Base-by-base conservation (phyloP, 2,888 invertebrate genomes). In the Ophion slaviceki region DNA sequence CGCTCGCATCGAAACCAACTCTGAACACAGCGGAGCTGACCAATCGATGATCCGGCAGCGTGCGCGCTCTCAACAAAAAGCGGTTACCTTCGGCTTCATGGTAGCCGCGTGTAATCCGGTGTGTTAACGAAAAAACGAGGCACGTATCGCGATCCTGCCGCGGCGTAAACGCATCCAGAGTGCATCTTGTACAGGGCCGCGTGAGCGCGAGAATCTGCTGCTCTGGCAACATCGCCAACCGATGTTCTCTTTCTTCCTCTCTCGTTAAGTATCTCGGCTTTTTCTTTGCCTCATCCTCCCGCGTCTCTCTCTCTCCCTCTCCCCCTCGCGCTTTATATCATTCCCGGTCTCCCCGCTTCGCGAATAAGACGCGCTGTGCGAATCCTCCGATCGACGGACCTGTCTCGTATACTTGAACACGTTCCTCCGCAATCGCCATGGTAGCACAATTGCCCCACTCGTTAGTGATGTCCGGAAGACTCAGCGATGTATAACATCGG, bases 61-160 rank as follows among this genome's bases (percentile, higher is more conserved):
- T 84, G 82, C 85, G 87, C 77, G 81, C 85, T 75, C 80, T 67
- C 77, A 68, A 89, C 90, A 92, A 92, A 92, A 92, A 91, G 90
- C 84, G 89, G 92, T 90, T 89, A 82, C 89, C 88, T 88, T 74
- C 89, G 80, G 89, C 89, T 92, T 90, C 89, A 89, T 90, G 90
- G 91, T 91, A 92, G 91, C 90, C 89, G 79, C 84, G 88, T 91
- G 91, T 92, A 91, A 92, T 90, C 90, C 91, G 87, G 90, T 90
- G 92, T 91, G 92, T 91, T 82, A 87, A 87, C 86, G 86, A 85
- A 87, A 87, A 86, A 87, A 87, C 85, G 79, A 81, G 76, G 83
- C 85, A 82, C 80, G 82, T 80, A 85, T 80, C 72, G 59, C 79
- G 67, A 75, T 76, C 72, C 57, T 6, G 10, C 77, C 57, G 57